Evolutionary conservation across 37 sponge, comb jelly and placozoan species (phyloP), one percentile per base, ranked within the genome.

Genomic region (Halichondria panicea): DNA sequence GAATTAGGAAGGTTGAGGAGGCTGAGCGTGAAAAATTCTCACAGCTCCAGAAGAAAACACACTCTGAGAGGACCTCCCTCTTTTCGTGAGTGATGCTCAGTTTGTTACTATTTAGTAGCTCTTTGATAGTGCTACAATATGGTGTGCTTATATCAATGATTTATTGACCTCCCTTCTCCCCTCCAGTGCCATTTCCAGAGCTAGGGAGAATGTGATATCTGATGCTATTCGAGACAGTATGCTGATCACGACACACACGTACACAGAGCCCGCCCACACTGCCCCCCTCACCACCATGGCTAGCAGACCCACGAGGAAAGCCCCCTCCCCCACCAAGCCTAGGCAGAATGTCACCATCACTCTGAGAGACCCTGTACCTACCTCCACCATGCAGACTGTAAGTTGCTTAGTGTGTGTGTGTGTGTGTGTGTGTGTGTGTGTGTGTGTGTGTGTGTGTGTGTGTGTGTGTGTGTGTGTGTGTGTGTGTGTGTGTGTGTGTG

Each of bases 1-100:
- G 83, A 36, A 78, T 91, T 5, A 90, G 75, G 76, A 41, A 18
- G 21, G 85, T 43, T 73, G 91, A 90, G 61, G 72, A 76, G 62
- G 46, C 72, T 35, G 77, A 90, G 70, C 76, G 86, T 33, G 43
- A 45, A 15, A 40, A 41, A 4, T 90, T 83, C 54, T 21, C 63
- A 0, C 43, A 75, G 43, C 72, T 90, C 25, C 86, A 85, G 53
- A 33, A 65, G 33, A 50, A 56, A 30, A 78, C 86, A 7, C 86
- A 84, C 66, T 42, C n/a, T 19, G 78, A 90, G 3, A 79, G 91
- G 35, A 64, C 55, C 0, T 38, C 70, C 18, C 75, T 90, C 35
- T 85, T 90, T 54, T 25, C 67, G 91, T 90, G 46, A 86, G 86
- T 34, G 38, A 0, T 11, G 9, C 62, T n/a, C 62, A 27, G 24